Evolutionary conservation across 2,797 vertebrate genomes (phyloP), one percentile per base, ranked within the genome.

Genomic region (Poeciliopsis paucimaculata): DNA sequence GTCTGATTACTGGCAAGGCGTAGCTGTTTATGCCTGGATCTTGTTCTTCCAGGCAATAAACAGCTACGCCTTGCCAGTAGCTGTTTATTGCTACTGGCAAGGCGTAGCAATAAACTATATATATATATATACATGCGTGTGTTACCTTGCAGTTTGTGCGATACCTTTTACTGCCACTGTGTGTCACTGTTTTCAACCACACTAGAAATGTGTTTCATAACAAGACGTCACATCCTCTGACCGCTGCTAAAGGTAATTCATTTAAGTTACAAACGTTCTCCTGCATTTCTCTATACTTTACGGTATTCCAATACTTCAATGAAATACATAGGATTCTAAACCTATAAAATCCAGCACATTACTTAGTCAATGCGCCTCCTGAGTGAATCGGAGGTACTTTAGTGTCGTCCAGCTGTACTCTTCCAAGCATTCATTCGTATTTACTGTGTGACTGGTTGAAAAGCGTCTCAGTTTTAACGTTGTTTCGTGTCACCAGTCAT

Each of bases 211-310:
- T 0, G 0, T 90, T 88, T 77, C 88, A 88, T 89, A 93, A 93
- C 79, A 82, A 28, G 20, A 87, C 91, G 88, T 91, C 89, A 91
- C 81, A 36, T 93, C 88, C 88, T 20, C 5, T 88, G 79, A 84
- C 84, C 79, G 79, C 81, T 64, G 82, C 55, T 66, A 39, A 75
- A 93, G 91, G 92, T 92, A 91, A 86, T 23, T 75, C 0, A 6
- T 60, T 36, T 34, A 12, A 76, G 28, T 34, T 76, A 3, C 5
- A 8, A 41, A 57, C 5, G 18, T 26, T 5, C 43, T n/a, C 4
- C 1, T 68, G 16, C 31, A 20, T 4, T 36, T 0, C 0, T 1
- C 47, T 0, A 5, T 18, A 51, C 34, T 0, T 57, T 0, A 3
- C 66, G 18, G n/a, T 36, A 53, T 77, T 1, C 57, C 60, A 18